Evolutionary conservation across 1,140 invertebrate genomes (phyloP), one percentile per base, ranked within the genome.

Genomic region (Phthorimaea operculella): DNA sequence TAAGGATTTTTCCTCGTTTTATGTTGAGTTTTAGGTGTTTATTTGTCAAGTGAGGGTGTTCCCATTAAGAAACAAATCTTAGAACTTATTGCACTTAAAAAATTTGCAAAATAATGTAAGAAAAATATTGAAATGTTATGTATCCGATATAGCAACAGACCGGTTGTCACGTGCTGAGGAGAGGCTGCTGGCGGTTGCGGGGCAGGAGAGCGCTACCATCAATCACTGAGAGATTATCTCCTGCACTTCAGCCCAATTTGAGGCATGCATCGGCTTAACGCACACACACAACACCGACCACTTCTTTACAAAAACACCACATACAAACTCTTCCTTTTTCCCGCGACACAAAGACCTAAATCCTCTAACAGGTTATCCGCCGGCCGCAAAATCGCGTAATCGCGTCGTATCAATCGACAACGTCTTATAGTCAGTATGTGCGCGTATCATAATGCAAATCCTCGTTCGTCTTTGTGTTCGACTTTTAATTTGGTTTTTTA

Each of bases 211-310:
- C 60, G 78, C 75, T 76, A 86, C 87, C 87, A 89, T 89, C 88
- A 88, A 88, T 89, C 88, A 89, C 87, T 80, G 82, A 70, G 70
- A 88, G 88, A 89, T 88, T 88, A 88, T 88, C 87, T 88, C 79
- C 79, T 88, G 87, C 83, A 85, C 84, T 86, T 87, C 79, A 77
- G 81, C 84, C 85, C 86, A 84, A 80, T 83, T 80, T 79, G 74
- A 79, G 66, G 68, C 72, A 65, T 78, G 76, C 72, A 78, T 75
- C 73, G 66, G 77, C 77, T 79, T 79, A 79, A 76, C 76, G 56
- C 71, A 79, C 79, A 76, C 74, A 70, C n/a, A 58, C 60, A 53
- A 28, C 36, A 9, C 21, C 21, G n/a, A 39, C 36, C 10, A 39
- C 36, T 39, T 39, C 36, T 39, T 39, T 39, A 39, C 36, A 39